Evolutionary conservation across 37 sponge, comb jelly and placozoan genomes (phyloP).

Genomic region (Crambe crambe): DNA sequence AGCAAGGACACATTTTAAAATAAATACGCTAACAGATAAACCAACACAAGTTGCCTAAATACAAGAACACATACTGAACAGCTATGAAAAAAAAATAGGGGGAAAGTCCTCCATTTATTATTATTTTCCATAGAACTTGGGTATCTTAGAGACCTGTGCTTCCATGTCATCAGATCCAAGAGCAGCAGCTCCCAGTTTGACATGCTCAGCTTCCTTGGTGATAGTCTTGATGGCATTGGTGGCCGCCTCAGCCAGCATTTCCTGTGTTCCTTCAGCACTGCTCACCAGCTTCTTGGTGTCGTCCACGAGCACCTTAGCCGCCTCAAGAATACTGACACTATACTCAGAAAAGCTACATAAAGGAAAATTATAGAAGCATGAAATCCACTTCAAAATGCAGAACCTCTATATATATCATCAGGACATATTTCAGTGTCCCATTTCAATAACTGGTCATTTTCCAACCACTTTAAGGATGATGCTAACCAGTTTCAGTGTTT

Average conservation of each 20-base stretch:
- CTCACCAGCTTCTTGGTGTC: constrained; percentile 90
- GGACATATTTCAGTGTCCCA: too few relatives aligned
- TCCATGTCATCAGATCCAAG: constrained; percentile 87
- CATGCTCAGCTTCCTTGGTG: constrained; percentile 55
- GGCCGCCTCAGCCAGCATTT: constrained; percentile 86
- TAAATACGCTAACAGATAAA: not conserved
- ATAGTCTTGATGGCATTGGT: constrained; percentile 63
- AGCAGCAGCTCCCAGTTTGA: constrained; percentile 86
- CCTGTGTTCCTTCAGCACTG: constrained; percentile 86
- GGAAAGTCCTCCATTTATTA: not conserved
- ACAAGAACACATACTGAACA: not conserved
- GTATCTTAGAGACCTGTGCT: constrained; percentile 84
- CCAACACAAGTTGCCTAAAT: not conserved
- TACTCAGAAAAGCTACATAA: constrained; percentile 14
- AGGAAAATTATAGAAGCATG: not conserved
- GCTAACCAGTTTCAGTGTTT: not conserved
- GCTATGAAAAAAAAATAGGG: not conserved
- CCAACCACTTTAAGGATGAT: not conserved
- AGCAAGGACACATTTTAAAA: not conserved
- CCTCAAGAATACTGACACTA: constrained; percentile 70
- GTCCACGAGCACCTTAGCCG: constrained; percentile 86
- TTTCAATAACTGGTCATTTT: too few relatives aligned
- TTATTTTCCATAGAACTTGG: not conserved
- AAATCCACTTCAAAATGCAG: too few relatives aligned
- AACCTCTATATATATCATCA: too few relatives aligned